These are phyloP conservation scores for Megalops cyprinoides DNA, from an alignment of 2,797 vertebrate genomes.

Conservation along the genomic window DNA sequence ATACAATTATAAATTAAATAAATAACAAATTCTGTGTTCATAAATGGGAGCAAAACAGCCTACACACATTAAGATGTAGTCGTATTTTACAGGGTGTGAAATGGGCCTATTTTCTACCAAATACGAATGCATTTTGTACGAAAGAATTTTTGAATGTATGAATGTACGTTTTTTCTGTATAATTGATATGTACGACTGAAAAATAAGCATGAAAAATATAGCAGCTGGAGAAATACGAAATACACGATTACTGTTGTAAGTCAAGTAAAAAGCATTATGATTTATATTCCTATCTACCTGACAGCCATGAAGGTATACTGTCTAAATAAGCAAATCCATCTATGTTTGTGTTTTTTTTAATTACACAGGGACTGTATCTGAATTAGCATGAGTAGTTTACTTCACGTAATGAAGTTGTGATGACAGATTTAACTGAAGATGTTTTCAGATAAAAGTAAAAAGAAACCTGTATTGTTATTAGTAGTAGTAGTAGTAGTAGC, in stretches of 20 bases:
- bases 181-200: not conserved
- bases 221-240: not conserved
- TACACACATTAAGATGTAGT: not conserved
- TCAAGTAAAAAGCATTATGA: not conserved
- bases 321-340: not conserved
- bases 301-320: not conserved
- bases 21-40: not conserved
- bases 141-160: too few species aligned
- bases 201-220: not conserved
- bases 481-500: conserved; percentile 7
- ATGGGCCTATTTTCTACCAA: not conserved
- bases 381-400: not conserved
- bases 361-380: not conserved
- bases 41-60: too few species aligned
- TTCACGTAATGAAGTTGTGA: not conserved
- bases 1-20: too few species aligned
- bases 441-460: not conserved
- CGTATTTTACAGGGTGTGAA: not conserved
- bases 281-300: too few species aligned
- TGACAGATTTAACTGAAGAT: too few species aligned
- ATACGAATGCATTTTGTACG: not conserved
- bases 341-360: not conserved
- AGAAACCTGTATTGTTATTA: not conserved
- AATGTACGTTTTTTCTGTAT: not conserved
- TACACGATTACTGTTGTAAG: not conserved